Conservation (phyloP, 2,888 invertebrate genomes). For the Lamellibrachia columna region DNA sequence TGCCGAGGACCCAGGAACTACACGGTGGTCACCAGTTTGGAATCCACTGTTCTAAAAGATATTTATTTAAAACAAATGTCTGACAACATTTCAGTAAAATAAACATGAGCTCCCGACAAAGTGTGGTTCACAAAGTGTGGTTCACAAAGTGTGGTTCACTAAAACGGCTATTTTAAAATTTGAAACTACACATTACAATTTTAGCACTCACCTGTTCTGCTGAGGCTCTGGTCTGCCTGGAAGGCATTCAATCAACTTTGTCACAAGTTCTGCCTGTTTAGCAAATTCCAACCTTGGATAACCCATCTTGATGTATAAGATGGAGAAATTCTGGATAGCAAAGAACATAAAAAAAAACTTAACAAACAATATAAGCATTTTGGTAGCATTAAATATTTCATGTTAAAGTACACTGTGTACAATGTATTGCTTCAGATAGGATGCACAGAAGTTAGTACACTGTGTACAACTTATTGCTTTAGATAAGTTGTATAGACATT, state of each 20-base stretch:
- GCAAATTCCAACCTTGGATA: constrained; percentile 82
- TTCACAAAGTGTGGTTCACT: not conserved
- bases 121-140: not conserved
- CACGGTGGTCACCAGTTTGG: not conserved
- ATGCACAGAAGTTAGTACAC: no score
- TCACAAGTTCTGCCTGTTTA: constrained; percentile 80
- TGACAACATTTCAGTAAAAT: not conserved
- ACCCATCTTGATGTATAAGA: constrained; percentile 92
- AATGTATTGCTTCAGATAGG: no score
- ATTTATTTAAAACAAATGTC: no score
- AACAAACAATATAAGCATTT: not conserved
- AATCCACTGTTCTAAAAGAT: not conserved
- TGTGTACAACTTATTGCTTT: no score
- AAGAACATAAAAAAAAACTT: not conserved
- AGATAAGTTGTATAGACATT: no score
- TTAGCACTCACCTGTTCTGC: constrained; percentile 77
- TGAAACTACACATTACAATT: not conserved
- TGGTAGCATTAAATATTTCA: not conserved
- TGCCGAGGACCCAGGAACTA: not conserved
- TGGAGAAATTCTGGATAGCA: constrained; percentile 83
- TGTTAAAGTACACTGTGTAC: not conserved
- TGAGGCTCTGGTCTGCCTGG: constrained; percentile 84
- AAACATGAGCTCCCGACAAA: not conserved
- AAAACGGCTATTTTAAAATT: not conserved
- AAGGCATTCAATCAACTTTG: constrained; percentile 80